A percentile compares a stretch with the other conserved stretches of the same genome.
These are phyloP conservation scores for Stigmatopora argus DNA, from an alignment of 2,113 vertebrate genomes.

Conservation along the genomic window DNA sequence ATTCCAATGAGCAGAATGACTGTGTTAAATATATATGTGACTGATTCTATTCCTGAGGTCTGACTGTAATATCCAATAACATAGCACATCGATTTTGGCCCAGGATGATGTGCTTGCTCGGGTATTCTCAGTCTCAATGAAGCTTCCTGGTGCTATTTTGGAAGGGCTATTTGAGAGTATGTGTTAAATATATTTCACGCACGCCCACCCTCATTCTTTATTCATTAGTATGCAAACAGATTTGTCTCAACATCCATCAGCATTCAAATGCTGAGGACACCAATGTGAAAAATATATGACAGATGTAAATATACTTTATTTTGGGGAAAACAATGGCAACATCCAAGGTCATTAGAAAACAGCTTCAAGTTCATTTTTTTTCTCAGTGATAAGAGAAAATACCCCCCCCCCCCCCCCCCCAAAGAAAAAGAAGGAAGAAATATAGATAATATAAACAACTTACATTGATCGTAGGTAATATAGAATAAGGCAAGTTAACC, in stretches of 20 bases:
- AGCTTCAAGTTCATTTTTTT: not conserved
- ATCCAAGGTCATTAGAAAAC: constrained; percentile 19
- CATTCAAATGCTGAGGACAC: constrained; percentile 25
- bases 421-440: too few species aligned
- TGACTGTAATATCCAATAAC: constrained; percentile 66
- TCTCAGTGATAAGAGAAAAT: not conserved
- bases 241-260: constrained; percentile 43
- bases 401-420: too few species aligned
- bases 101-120: constrained; percentile 60
- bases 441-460: too few species aligned
- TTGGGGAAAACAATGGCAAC: constrained; percentile 30
- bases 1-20: constrained; percentile 58
- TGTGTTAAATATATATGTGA: constrained; percentile 64
- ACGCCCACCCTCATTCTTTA: constrained; percentile 48
- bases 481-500: too few species aligned
- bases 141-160: constrained; percentile 68
- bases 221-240: constrained; percentile 49
- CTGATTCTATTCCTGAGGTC: constrained; percentile 64
- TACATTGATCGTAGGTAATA: too few species aligned
- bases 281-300: constrained; percentile 20
- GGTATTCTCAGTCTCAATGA: constrained; percentile 61
- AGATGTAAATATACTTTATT: constrained; percentile 3
- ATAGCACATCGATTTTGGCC: constrained; percentile 63
- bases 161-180: constrained; percentile 50
- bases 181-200: constrained; percentile 62